Base-by-base conservation (phyloP, 1,140 invertebrate species). In the Aphis craccivora region DNA sequence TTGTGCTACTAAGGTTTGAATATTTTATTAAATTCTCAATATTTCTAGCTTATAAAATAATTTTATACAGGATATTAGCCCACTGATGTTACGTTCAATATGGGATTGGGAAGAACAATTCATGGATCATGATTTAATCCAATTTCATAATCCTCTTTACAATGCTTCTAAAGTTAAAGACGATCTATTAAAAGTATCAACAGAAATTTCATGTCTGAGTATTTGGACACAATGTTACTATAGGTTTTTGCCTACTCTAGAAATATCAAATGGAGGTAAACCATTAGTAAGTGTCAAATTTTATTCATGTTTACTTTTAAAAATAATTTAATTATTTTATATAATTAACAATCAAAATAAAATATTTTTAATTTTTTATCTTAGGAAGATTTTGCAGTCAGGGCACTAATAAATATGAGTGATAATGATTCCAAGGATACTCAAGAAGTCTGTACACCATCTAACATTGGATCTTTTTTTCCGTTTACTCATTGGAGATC, bases 181-280 rank as follows among this genome's bases (percentile, higher is more conserved):
- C 43, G 91, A 83, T 22, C 53, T 55, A 40, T 91, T 95, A 20
- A 90, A 93, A 43, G 94, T 97, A 3, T 95, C 96, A 30, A 95
- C 95, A 55, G 95, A 95, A 37, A 95, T 97, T 83, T 95, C 96
- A 14, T 95, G 95, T 94, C 95, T 98, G 94, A 96, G 97, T 90
- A 95, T 99, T n/a, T 99, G 98, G 98, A 96, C 96, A 87, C 98
- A 98, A 94, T 98, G 98, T 95, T 99, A 98, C 95, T 97, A 98
- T 94, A 97, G 98, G 5, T 99, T 98, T 98, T 96, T 98, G 94
- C 97, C 97, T 11, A 96, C 97, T 23, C 96, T 98, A 1, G 97
- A 98, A 95, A 97, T 98, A 87, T 96, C 94, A 25, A 94, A 94
- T 40, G 94, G 94, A 40, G 94, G 94, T 18, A 94, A 94, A 93